Evolutionary conservation across 2,888 invertebrate species (phyloP).

Genomic region (Kryphioiulus occultus): DNA sequence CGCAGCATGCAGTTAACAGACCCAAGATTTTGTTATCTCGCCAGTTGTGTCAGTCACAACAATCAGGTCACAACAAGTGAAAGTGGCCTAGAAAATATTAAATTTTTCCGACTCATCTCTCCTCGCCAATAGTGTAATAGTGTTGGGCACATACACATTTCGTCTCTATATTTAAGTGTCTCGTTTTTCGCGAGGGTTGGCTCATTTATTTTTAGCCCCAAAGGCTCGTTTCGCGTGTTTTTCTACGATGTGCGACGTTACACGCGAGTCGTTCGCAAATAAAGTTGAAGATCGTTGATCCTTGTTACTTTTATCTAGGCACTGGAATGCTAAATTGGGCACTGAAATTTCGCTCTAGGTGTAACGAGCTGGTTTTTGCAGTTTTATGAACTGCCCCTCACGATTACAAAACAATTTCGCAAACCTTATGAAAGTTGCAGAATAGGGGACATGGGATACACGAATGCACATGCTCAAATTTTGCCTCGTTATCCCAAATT

Average conservation of each 20-base stretch:
- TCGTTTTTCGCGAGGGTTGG: neutral
- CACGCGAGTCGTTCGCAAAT: neutral
- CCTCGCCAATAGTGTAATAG: neutral
- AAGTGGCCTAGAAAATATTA: neutral
- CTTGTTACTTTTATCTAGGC: neutral
- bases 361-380: neutral
- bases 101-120: neutral
- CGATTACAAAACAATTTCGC: neutral
- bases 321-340: neutral
- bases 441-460: too few relatives aligned
- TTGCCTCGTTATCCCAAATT: too few relatives aligned
- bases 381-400: neutral
- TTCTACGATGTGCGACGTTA: neutral
- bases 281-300: slow-evolving; percentile 1
- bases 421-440: neutral
- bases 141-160: neutral
- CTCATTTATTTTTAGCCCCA: neutral
- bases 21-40: neutral
- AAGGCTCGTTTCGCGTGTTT: neutral
- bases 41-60: neutral
- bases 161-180: slow-evolving; percentile 8
- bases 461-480: too few relatives aligned
- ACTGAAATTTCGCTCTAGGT: neutral
- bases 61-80: neutral
- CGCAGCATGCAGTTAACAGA: too few relatives aligned